Evolutionary conservation across 2,113 vertebrate genomes (phyloP).

Genomic region (Xenopus borealis): DNA sequence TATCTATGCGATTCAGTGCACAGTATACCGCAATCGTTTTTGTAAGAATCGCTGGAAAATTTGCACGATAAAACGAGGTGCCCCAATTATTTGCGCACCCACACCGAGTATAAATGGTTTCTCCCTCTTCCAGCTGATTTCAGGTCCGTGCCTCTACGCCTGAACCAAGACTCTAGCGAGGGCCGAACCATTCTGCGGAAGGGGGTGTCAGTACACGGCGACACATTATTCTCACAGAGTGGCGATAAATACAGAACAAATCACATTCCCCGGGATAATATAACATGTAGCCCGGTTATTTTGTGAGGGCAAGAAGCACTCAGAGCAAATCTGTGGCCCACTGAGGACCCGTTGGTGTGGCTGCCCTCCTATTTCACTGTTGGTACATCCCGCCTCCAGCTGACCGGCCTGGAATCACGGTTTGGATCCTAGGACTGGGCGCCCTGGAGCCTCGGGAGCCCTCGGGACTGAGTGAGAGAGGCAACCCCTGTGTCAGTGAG

Average conservation of each 20-base stretch:
- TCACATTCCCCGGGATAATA: neutral
- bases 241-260: neutral
- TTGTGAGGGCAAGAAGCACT: too few relatives aligned
- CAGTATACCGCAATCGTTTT: too few relatives aligned
- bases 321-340: neutral
- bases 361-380: conserved; percentile 27
- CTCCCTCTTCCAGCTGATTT: conserved; percentile 40
- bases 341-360: neutral
- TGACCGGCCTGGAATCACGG: conserved; percentile 90
- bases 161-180: conserved; percentile 22
- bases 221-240: neutral
- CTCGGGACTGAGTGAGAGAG: conserved; percentile 49
- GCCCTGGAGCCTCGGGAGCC: conserved; percentile 46
- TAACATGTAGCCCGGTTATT: too few relatives aligned
- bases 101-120: neutral
- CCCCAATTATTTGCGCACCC: neutral
- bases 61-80: too few relatives aligned
- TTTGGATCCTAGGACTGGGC: conserved; percentile 66
- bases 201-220: neutral
- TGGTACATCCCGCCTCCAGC: conserved; percentile 86
- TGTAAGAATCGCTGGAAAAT: too few relatives aligned
- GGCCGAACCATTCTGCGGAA: neutral
- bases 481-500: neutral
- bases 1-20: too few relatives aligned
- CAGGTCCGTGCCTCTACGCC: conserved; percentile 33